Evolutionary conservation across 2,888 invertebrate genomes (phyloP), one percentile per base, ranked within the genome.

Genomic region (Gastrophysa polygoni): DNA sequence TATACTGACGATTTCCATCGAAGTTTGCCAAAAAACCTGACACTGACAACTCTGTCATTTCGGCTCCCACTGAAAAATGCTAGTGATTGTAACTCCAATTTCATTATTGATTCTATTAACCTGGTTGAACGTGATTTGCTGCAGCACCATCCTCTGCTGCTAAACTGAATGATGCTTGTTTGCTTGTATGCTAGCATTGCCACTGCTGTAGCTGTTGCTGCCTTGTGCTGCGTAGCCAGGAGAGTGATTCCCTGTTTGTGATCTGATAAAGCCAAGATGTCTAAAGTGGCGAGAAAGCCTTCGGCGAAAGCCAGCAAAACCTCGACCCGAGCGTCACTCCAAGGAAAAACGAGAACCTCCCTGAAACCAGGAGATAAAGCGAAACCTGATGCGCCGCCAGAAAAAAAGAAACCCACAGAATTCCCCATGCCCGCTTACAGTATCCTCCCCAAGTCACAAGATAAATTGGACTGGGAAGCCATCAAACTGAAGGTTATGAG

Each of bases 401-500:
- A 57, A 29, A 43, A 55, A 8, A 64, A 68, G 32, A 66, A 69
- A 60, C 65, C 66, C 50, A 51, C 65, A 3, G 68, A 69, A 48
- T 73, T 69, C 61, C 54, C 66, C 14, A 50, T 71, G 34, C 75
- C 75, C 0, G 67, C 74, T 20, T 67, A 74, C 50, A 75, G 74
- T 58, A 57, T 73, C 2, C 57, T 66, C 0, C 66, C 64, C 17
- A 68, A 61, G 43, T 52, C 60, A 1, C 58, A 63, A 59, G 59
- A 48, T 32, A 49, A 46, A 17, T 60, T 72, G 0, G 57, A 75
- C 47, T 71, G 73, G 64, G 73, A 76, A 21, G 72, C 72, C 63
- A 60, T 76, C 11, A 75, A 74, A 60, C 72, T 74, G 57, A 77
- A 75, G 61, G 72, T 74, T 4, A 75, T 74, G 3, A 69, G 79